Evolutionary conservation across 2,797 vertebrate species (phyloP).

Genomic region (Hemitrygon akajei): DNA sequence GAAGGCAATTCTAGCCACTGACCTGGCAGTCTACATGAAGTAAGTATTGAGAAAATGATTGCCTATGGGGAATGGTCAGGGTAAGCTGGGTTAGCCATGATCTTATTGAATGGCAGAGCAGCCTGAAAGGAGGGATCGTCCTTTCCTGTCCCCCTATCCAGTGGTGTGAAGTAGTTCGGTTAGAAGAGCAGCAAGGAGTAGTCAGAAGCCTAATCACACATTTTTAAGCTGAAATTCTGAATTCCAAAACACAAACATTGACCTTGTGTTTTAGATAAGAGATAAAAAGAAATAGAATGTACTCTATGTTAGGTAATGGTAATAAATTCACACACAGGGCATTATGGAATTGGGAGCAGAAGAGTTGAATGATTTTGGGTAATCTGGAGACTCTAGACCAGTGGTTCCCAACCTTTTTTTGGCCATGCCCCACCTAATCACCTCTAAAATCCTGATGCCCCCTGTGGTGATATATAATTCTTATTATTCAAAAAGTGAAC

Average conservation of each 20-base stretch:
- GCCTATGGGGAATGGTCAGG: too few species aligned
- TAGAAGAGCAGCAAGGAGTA: too few species aligned
- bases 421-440: too few species aligned
- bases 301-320: background rate
- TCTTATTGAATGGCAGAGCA: too few species aligned
- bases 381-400: background rate
- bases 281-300: background rate
- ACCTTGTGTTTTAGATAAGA: background rate
- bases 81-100: too few species aligned
- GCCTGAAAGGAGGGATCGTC: too few species aligned
- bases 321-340: background rate
- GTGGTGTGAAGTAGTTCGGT: too few species aligned
- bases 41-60: conserved; percentile 57
- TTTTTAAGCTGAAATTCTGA: background rate
- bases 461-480: too few species aligned
- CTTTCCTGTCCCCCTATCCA: too few species aligned
- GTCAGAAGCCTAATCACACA: background rate
- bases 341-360: background rate
- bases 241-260: background rate
- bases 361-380: background rate
- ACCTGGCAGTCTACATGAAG: conserved; percentile 94
- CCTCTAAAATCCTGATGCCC: too few species aligned
- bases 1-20: conserved; percentile 89
- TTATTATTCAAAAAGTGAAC: too few species aligned
- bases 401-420: too few species aligned